A percentile compares a stretch with the other conserved stretches of the same genome.
Evolutionary conservation across 2,888 invertebrate genomes (phyloP).

Genomic region (Spatulosminthurus flaviceps): DNA sequence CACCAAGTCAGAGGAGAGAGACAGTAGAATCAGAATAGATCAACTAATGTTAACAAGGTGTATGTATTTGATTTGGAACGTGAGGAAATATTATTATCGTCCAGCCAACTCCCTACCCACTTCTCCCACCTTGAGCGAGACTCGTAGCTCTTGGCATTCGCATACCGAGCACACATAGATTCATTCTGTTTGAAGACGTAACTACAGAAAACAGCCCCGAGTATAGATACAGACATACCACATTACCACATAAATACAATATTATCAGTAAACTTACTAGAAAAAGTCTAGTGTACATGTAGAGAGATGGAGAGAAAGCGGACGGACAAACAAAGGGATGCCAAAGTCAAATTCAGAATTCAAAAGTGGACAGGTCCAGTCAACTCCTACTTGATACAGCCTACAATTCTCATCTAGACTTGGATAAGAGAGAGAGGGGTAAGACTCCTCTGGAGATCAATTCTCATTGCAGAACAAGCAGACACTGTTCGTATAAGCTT

Average conservation of each 20-base stretch:
- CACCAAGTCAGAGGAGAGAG: neutral
- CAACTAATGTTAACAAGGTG: conserved; percentile 20
- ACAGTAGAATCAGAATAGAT: conserved; percentile 4
- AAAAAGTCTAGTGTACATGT: neutral
- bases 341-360: conserved; percentile 28
- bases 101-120: conserved; percentile 28
- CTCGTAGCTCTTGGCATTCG: conserved; percentile 27
- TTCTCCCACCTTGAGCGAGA: conserved; percentile 27
- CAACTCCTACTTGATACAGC: conserved; percentile 27
- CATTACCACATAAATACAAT: neutral
- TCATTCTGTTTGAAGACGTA: neutral
- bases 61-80: conserved; percentile 28
- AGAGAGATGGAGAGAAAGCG: neutral
- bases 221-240: neutral
- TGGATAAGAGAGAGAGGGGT: neutral
- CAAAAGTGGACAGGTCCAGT: conserved; percentile 30
- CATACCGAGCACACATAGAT: conserved; percentile 19
- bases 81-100: conserved; percentile 28
- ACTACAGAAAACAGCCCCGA: neutral
- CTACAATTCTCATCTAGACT: conserved; percentile 8
- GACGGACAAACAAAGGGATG: conserved; percentile 21
- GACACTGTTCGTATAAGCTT: neutral
- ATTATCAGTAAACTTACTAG: neutral
- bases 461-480: conserved; percentile 16
- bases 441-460: conserved; percentile 27